Evolutionary conservation across 2,888 invertebrate species (phyloP).

Genomic region (Dorcus parallelipipedus): DNA sequence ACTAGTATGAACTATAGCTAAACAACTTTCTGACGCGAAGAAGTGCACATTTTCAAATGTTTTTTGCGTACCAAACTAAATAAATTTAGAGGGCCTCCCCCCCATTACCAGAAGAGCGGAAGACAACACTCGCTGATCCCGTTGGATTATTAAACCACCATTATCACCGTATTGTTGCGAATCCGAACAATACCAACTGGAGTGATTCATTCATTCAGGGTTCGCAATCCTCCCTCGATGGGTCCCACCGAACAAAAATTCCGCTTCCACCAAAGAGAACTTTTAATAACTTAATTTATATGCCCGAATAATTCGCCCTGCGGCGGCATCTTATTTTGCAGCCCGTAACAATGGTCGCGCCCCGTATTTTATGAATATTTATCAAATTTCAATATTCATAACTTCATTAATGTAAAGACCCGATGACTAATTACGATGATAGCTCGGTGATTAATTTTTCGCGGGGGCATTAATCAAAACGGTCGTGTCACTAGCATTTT

Average conservation of each 20-base stretch:
- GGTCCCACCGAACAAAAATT: not conserved
- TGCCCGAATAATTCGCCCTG: not conserved
- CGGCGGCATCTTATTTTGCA: not conserved
- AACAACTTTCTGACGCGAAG: too few species aligned
- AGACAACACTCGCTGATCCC: too few species aligned
- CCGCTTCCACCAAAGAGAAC: not conserved
- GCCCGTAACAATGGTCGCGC: not conserved
- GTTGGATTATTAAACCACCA: not conserved
- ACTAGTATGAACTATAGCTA: too few species aligned
- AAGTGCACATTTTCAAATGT: too few species aligned
- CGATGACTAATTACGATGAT: too few species aligned
- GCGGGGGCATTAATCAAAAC: too few species aligned
- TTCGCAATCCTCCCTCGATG: not conserved
- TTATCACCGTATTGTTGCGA: not conserved
- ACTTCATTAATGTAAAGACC: not conserved
- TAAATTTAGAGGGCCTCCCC: too few species aligned
- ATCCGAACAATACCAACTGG: not conserved
- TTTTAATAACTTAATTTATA: conserved; percentile 1
- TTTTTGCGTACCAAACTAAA: too few species aligned
- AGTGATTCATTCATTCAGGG: not conserved
- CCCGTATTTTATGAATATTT: not conserved
- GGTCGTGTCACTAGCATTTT: too few species aligned
- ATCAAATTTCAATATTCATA: not conserved
- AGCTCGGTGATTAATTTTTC: too few species aligned
- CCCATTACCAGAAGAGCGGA: too few species aligned